phyloP scores from a whole-genome alignment of 2,797 vertebrate species.

The Eremophila alpestris region DNA sequence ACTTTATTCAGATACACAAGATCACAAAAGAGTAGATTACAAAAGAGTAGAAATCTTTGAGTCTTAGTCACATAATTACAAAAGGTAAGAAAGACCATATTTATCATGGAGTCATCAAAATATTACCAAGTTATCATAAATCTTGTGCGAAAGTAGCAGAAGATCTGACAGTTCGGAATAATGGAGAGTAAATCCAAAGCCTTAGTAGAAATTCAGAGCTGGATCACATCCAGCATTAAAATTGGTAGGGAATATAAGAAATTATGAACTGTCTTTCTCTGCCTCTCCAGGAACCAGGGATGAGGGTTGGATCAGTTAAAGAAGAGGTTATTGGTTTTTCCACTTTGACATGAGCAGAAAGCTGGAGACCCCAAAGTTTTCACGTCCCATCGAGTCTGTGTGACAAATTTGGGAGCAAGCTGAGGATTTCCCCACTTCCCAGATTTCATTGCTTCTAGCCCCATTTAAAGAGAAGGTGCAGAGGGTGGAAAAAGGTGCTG shows the following conservation, averaged over 20 bases:
- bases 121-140: not conserved
- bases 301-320: not conserved
- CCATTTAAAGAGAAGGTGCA: not conserved
- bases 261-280: not conserved
- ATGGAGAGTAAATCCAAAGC: not conserved
- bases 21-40: not conserved
- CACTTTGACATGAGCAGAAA: not conserved
- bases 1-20: not conserved
- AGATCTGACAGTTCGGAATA: not conserved
- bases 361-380: not conserved
- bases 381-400: not conserved
- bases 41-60: not conserved
- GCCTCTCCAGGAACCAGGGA: not conserved
- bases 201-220: not conserved
- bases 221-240: not conserved
- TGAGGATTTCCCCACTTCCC: not conserved
- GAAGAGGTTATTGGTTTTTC: not conserved
- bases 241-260: not conserved
- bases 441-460: not conserved
- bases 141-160: not conserved
- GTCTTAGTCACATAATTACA: not conserved
- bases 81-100: not conserved
- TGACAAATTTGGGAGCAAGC: not conserved
- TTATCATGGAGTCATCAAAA: not conserved
- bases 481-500: not conserved